Conservation (phyloP, 2,888 invertebrate species). For the Nomada ferruginata region DNA sequence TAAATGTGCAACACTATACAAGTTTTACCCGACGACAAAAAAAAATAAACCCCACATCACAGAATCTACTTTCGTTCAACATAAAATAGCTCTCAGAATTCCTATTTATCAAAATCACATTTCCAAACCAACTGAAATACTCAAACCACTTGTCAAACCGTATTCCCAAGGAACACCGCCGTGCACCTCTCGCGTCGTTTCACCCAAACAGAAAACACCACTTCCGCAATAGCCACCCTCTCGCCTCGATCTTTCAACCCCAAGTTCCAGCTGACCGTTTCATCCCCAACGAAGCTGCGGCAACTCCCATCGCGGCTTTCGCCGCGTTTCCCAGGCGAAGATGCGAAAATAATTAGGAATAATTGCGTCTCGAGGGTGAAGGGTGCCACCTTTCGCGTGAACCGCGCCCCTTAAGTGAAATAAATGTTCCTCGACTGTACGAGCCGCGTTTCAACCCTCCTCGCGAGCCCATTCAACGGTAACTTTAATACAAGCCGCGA, state of each 20-base stretch:
- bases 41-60: too few relatives aligned
- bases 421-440: slow-evolving; percentile 62
- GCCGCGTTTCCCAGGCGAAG: slow-evolving; percentile 25
- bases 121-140: too few relatives aligned
- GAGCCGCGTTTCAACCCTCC: slow-evolving; percentile 30
- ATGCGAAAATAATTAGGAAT: slow-evolving; percentile 69
- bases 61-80: too few relatives aligned
- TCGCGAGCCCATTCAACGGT: slow-evolving; percentile 34
- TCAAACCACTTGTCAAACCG: too few relatives aligned
- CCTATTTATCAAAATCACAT: too few relatives aligned
- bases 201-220: neutral
- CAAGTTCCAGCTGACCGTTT: neutral
- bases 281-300: slow-evolving; percentile 29
- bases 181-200: neutral
- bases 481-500: slow-evolving; percentile 22
- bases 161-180: too few relatives aligned
- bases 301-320: slow-evolving; percentile 22
- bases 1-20: too few relatives aligned
- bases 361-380: slow-evolving; percentile 71
- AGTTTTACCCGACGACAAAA: too few relatives aligned
- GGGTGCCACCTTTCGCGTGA: slow-evolving; percentile 60
- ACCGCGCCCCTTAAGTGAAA: slow-evolving; percentile 64
- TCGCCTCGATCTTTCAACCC: neutral
- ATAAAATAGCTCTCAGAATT: too few relatives aligned
- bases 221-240: neutral